phyloP scores from a whole-genome alignment of 2,888 invertebrate species.

The Papilio elwesi region DNA sequence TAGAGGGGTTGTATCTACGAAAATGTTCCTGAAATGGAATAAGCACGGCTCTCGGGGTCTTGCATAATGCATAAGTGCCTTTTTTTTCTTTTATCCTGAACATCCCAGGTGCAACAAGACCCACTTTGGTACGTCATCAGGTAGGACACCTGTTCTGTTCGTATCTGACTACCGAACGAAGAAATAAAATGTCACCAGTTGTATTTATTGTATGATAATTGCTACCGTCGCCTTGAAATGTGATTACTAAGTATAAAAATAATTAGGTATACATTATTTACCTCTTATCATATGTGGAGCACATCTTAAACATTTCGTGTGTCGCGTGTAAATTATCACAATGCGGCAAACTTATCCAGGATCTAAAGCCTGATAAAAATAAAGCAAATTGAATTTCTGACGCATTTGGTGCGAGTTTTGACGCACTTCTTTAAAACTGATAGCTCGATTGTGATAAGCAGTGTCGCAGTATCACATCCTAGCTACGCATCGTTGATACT shows the following conservation, averaged over 20 bases:
- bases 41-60: too few species aligned
- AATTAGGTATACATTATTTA: constrained; percentile 4
- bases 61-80: too few species aligned
- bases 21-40: too few species aligned
- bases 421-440: constrained; percentile 63
- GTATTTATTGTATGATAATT: background rate
- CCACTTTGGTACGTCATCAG: too few species aligned
- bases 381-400: constrained; percentile 55
- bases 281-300: constrained; percentile 12
- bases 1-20: too few species aligned
- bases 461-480: constrained; percentile 21
- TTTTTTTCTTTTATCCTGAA: too few species aligned
- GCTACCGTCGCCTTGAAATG: constrained; percentile 1
- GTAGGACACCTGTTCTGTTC: background rate
- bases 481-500: constrained; percentile 16
- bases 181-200: background rate
- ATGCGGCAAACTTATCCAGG: constrained; percentile 43
- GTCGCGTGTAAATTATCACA: constrained; percentile 32
- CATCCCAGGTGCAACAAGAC: too few species aligned
- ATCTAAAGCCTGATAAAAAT: constrained; percentile 52
- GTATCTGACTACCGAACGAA: background rate
- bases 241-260: constrained; percentile 6
- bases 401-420: constrained; percentile 60
- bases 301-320: constrained; percentile 16
- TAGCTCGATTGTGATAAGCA: constrained; percentile 57